phyloP scores from a whole-genome alignment of 2,888 invertebrate species.

The Lochmaea capreae region DNA sequence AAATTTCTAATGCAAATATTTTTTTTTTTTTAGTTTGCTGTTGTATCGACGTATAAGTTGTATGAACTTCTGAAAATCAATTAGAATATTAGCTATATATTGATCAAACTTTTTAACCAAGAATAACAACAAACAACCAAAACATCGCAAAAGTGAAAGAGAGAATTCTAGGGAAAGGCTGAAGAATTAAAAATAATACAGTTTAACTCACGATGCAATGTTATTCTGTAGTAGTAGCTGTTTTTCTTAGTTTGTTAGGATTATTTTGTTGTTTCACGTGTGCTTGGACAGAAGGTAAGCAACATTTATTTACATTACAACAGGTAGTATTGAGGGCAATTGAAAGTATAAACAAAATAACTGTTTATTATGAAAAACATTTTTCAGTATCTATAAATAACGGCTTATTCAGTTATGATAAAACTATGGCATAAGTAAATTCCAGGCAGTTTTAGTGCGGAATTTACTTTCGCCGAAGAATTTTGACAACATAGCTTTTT shows the following conservation, averaged over 20 bases:
- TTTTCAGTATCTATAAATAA: too few relatives aligned
- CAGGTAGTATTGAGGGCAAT: background rate
- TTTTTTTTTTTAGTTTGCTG: background rate
- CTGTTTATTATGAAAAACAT: too few relatives aligned
- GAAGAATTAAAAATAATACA: slow-evolving; percentile 9
- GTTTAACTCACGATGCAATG: slow-evolving; percentile 22
- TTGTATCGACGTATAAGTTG: background rate
- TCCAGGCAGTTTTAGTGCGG: too few relatives aligned
- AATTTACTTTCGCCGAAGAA: too few relatives aligned
- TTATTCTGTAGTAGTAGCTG: slow-evolving; percentile 1
- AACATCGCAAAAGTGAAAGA: background rate
- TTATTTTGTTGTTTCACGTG: slow-evolving; percentile 16
- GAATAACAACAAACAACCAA: slow-evolving; percentile 21
- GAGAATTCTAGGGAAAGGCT: background rate
- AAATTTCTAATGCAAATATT: background rate
- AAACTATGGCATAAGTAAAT: too few relatives aligned
- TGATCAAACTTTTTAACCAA: slow-evolving; percentile 31
- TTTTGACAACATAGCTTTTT: too few relatives aligned
- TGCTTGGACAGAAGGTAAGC: slow-evolving; percentile 21
- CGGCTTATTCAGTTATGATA: too few relatives aligned
- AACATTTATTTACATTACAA: slow-evolving; percentile 8
- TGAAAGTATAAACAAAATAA: background rate
- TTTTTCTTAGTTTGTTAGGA: slow-evolving; percentile 21
- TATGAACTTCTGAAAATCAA: slow-evolving; percentile 18
- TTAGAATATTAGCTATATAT: slow-evolving; percentile 27